Evolutionary conservation across 2,113 vertebrate genomes (phyloP), one percentile per base, ranked within the genome.

Genomic region (Epinephelus lanceolatus): DNA sequence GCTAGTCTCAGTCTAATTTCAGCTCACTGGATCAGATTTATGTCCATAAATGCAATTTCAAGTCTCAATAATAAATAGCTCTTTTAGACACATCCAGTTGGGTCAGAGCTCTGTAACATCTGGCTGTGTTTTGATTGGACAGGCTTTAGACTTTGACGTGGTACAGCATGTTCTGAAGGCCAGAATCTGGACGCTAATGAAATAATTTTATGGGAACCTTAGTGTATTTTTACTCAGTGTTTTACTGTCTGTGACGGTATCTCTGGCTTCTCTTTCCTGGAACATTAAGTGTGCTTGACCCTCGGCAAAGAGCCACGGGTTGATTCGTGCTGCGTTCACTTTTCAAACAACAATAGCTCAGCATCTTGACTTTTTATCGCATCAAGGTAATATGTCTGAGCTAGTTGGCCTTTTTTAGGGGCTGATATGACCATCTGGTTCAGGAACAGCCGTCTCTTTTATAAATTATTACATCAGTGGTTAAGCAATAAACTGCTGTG

Each of bases 111-210:
- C 61, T 73, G 59, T 68, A 87, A 91, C 91, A 91, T 93, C 91
- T 93, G 92, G 87, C 72, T 69, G 76, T 95, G 93, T 94, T 95
- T 92, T 91, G 84, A 92, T 89, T 91, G 90, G 90, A 90, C 47
- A 17, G 74, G 21, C 71, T 72, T 33, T n/a, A 72, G 68, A 73
- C 80, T 81, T 90, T 80, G 68, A 86, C 71, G 45, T 88, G 86
- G 88, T 84, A 81, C 77, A 77, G 79, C 49, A 70, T 78, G 78
- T 90, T 85, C 85, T 85, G 76, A 86, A 84, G 65, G n/a, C 59
- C 74, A 63, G 60, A 62, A 49, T 79, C 84, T 84, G 66, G 83
- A 82, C 83, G 68, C 67, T 84, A 88, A 87, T 90, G 73, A 86
- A 90, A 85, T 87, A 5, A 88, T 90, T 92, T 88, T 80, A 83